A percentile compares a stretch with the other conserved stretches of the same genome.
Conservation (phyloP, 2,888 invertebrate genomes). For the Drosophila maculinotata region DNA sequence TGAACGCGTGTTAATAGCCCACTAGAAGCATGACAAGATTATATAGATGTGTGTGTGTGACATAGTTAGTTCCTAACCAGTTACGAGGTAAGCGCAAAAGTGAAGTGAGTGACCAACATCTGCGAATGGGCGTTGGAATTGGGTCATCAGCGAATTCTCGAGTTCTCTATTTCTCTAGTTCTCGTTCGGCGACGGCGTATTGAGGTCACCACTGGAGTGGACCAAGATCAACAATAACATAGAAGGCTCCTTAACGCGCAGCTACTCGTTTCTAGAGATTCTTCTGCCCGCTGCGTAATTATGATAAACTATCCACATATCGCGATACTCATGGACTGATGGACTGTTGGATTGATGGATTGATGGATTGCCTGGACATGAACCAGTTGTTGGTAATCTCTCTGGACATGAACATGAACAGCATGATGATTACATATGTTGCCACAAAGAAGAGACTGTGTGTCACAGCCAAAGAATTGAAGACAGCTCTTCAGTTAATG, state of each 20-base stretch:
- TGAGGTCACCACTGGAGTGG: slow-evolving; percentile 56
- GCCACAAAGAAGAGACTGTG: no score
- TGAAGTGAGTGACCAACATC: slow-evolving; percentile 65
- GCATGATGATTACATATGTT: slow-evolving; percentile 46
- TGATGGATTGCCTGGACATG: slow-evolving; percentile 49
- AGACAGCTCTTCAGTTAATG: slow-evolving; percentile 9
- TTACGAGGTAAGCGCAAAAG: slow-evolving; percentile 65
- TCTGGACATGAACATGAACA: slow-evolving; percentile 38
- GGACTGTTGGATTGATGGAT: slow-evolving; percentile 42
- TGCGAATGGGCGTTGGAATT: slow-evolving; percentile 67
- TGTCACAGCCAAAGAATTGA: slow-evolving; percentile 3
- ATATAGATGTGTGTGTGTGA: slow-evolving; percentile 21
- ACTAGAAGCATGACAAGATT: slow-evolving; percentile 16
- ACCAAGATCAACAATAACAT: slow-evolving; percentile 30
- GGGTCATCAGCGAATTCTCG: slow-evolving; percentile 66
- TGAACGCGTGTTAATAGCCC: slow-evolving; percentile 42
- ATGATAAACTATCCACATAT: slow-evolving; percentile 64
- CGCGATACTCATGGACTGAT: slow-evolving; percentile 34
- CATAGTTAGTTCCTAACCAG: slow-evolving; percentile 60
- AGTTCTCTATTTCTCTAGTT: slow-evolving; percentile 10
- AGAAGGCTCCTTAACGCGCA: slow-evolving; percentile 33
- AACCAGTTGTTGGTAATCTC: slow-evolving; percentile 36
- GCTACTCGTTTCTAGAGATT: slow-evolving; percentile 9
- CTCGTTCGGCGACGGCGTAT: slow-evolving; percentile 43
- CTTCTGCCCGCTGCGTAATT: slow-evolving; percentile 42